Evolutionary conservation across 2,113 vertebrate genomes (phyloP).

Genomic region (Hippopotamus amphibius): DNA sequence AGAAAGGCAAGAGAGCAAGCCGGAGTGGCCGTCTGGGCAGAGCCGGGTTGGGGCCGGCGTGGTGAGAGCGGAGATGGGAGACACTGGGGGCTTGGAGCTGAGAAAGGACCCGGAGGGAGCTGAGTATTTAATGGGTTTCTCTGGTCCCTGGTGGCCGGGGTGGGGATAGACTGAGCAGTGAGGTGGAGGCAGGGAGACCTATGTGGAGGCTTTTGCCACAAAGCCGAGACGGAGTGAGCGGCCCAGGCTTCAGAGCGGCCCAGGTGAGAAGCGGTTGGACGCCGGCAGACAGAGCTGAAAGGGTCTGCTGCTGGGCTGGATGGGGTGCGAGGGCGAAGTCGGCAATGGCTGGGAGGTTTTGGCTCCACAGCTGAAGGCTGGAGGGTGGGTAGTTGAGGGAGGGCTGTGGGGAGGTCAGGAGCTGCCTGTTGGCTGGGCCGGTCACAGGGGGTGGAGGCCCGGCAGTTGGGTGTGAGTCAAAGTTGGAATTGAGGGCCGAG

Average conservation of each 20-base stretch:
- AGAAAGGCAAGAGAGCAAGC: neutral
- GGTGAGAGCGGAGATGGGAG: neutral
- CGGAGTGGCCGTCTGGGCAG: rapidly evolving
- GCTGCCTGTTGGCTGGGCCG: rapidly evolving
- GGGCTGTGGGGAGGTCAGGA: neutral
- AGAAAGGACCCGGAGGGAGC: neutral
- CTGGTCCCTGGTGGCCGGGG: neutral
- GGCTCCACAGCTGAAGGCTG: neutral
- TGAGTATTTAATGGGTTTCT: neutral
- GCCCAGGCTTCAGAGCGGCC: rapidly evolving
- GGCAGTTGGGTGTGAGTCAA: neutral
- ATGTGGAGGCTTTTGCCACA: neutral
- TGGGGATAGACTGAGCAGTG: neutral
- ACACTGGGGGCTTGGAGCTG: neutral
- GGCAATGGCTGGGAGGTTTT: rapidly evolving
- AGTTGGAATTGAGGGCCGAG: neutral
- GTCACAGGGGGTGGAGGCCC: neutral
- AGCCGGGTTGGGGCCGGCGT: neutral
- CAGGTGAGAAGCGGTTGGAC: neutral
- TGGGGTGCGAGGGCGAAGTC: neutral
- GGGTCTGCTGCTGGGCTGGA: neutral
- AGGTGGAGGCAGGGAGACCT: neutral
- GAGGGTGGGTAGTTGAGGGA: neutral
- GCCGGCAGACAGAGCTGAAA: neutral
- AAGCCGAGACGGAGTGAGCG: rapidly evolving